Percentiles rank a stretch among this genome's conserved stretches.
Evolutionary conservation across 2,797 vertebrate species (phyloP).

Genomic region (Smutsia temminckii): DNA sequence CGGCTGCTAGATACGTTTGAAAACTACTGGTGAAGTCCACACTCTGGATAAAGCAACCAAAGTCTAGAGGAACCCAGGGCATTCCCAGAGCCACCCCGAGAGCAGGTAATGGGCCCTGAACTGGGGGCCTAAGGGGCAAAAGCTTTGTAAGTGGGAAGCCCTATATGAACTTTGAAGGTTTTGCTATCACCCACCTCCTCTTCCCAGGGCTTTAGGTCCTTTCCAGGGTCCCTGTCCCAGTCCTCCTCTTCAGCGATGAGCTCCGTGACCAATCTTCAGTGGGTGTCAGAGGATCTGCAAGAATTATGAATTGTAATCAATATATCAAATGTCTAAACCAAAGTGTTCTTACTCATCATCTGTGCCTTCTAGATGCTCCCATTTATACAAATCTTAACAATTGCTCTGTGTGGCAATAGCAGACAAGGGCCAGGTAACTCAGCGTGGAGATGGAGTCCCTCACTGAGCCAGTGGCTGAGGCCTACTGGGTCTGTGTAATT

Average conservation of each 20-base stretch:
- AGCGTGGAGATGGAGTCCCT: not conserved
- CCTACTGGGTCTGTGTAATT: not conserved
- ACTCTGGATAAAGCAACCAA: not conserved
- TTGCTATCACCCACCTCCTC: not conserved
- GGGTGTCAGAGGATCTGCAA: not conserved
- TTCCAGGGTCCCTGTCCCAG: not conserved
- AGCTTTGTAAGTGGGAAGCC: accelerated
- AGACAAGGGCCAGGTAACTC: not conserved
- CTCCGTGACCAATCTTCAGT: not conserved
- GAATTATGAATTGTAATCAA: not conserved
- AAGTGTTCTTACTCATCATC: conserved; percentile 59
- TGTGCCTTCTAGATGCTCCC: conserved; percentile 50
- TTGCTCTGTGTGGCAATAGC: not conserved
- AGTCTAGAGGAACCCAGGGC: not conserved
- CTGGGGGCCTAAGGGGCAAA: not conserved
- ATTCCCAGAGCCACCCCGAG: not conserved
- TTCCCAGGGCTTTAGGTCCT: not conserved
- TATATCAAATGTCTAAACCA: not conserved
- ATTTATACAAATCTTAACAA: not conserved
- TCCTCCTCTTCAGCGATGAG: not conserved
- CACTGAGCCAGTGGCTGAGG: not conserved
- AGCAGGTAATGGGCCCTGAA: not conserved
- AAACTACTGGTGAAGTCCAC: not conserved
- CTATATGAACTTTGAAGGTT: too few relatives aligned
- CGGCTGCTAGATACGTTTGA: not conserved